Evolutionary conservation across 2,113 vertebrate genomes (phyloP), one percentile per base, ranked within the genome.

Genomic region (Rhinoderma darwinii): DNA sequence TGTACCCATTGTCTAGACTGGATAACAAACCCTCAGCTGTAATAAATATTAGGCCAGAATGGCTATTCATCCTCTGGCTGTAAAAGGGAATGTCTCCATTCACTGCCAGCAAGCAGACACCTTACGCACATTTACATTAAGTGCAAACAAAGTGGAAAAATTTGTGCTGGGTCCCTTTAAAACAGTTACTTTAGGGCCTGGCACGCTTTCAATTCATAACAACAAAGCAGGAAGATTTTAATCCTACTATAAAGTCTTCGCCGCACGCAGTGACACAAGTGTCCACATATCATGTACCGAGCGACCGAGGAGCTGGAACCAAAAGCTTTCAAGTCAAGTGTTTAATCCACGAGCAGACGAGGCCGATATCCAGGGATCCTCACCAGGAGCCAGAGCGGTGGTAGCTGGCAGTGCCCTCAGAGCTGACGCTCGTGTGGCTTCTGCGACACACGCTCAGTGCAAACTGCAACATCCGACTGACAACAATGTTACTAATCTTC

Each of bases 261-360:
- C 63, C n/a, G 6, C 66, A 32, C 11, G 61, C 15, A 14, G 27
- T 14, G 61, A 25, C 75, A 50, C 75, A 54, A 37, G 30, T 37
- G 32, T 37, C 37, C 79, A 82, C 79, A 37, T 43, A 56, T 82
- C 35, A 20, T 25, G 4, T 27, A 20, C 32, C 5, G 30, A 80
- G 51, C 20, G 47, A 4, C 76, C 25, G 22, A 20, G 51, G 27
- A 3, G 1, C n/a, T 25, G 37, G 0, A 8, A 18, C 17, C 35
- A 73, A 32, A 15, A 56, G 20, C 17, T 11, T 56, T 14, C 3
- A 12, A 32, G n/a, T 50, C 76, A 79, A 80, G 77, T 80, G 50
- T 22, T 39, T 80, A 80, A 80, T 80, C 77, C 77, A n/a, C 32
- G 25, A 56, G 50, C 14, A 37, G 32, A 54, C 5, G 27, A 80